A percentile compares a stretch with the other conserved stretches of the same genome.
Evolutionary conservation across 1,140 invertebrate genomes (phyloP).

Genomic region (Drosophila lacteicornis): DNA sequence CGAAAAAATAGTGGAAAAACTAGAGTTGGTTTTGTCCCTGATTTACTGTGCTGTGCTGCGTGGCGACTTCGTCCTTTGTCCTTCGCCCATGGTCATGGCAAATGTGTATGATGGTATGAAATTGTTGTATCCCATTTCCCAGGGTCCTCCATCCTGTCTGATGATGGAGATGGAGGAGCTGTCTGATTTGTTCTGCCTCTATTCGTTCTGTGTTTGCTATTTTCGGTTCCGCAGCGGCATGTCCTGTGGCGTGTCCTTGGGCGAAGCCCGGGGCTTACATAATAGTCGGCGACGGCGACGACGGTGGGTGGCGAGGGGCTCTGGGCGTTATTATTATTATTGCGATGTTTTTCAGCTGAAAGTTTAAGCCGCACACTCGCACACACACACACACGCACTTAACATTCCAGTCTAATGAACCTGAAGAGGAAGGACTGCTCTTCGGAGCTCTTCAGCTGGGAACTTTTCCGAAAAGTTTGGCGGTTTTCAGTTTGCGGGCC

Average conservation of each 20-base stretch:
- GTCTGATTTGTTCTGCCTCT: constrained; percentile 49
- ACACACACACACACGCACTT: constrained; percentile 36
- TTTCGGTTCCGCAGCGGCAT: constrained; percentile 38
- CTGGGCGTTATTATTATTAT: constrained; percentile 48
- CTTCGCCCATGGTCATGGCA: constrained; percentile 66
- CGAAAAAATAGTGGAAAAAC: constrained; percentile 22
- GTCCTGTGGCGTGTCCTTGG: constrained; percentile 62
- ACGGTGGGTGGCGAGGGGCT: background rate
- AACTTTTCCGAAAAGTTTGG: constrained; percentile 26
- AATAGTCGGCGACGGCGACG: constrained; percentile 39
- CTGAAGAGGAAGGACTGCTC: constrained; percentile 26
- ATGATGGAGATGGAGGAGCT: constrained; percentile 25
- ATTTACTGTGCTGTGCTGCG: constrained; percentile 62
- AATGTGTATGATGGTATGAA: constrained; percentile 52
- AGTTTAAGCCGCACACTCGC: constrained; percentile 34
- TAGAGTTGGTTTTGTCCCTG: constrained; percentile 41
- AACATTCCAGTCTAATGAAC: constrained; percentile 56
- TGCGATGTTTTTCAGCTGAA: constrained; percentile 50
- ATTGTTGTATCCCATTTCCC: constrained; percentile 48
- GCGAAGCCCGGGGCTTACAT: constrained; percentile 57
- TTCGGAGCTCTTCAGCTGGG: constrained; percentile 3
- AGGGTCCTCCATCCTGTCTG: constrained; percentile 27
- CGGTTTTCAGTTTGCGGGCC: constrained; percentile 13
- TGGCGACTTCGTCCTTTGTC: constrained; percentile 37
- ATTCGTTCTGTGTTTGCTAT: constrained; percentile 33